phyloP scores from a whole-genome alignment of 2,113 vertebrate genomes.

The Cervus canadensis region DNA sequence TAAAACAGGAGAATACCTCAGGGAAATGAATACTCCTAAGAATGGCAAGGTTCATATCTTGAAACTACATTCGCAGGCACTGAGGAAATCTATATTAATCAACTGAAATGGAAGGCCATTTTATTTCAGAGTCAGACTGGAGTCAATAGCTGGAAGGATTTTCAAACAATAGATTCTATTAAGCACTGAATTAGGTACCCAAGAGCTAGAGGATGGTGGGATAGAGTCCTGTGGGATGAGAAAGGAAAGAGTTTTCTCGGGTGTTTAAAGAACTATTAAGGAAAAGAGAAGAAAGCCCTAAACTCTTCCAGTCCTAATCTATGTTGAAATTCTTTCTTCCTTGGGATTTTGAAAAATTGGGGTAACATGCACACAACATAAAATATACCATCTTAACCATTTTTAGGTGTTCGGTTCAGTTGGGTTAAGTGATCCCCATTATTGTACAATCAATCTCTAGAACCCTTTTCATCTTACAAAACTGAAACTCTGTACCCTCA shows the following conservation, averaged over 20 bases:
- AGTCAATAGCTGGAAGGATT: conserved; percentile 43
- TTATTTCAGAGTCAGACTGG: conserved; percentile 68
- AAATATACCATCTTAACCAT: neutral
- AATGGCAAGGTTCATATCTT: conserved; percentile 50
- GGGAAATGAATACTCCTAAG: conserved; percentile 72
- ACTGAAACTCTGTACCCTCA: neutral
- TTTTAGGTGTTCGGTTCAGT: neutral
- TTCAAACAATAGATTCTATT: conserved; percentile 42
- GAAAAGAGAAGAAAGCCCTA: conserved; percentile 30
- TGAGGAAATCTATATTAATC: conserved; percentile 69
- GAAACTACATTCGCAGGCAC: conserved; percentile 47
- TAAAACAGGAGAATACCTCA: conserved; percentile 68
- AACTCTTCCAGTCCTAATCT: neutral
- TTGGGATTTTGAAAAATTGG: neutral
- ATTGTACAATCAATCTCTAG: neutral
- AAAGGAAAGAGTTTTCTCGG: neutral
- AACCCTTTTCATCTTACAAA: neutral
- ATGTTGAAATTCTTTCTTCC: neutral
- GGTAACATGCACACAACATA: neutral
- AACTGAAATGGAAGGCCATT: conserved; percentile 67
- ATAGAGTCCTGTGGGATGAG: neutral
- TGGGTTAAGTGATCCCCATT: neutral
- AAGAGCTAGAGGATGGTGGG: neutral
- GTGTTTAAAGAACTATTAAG: neutral
- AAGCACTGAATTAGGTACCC: conserved; percentile 11